Evolutionary conservation across 2,113 vertebrate genomes (phyloP).

Genomic region (Hydrochoerus hydrochaeris): DNA sequence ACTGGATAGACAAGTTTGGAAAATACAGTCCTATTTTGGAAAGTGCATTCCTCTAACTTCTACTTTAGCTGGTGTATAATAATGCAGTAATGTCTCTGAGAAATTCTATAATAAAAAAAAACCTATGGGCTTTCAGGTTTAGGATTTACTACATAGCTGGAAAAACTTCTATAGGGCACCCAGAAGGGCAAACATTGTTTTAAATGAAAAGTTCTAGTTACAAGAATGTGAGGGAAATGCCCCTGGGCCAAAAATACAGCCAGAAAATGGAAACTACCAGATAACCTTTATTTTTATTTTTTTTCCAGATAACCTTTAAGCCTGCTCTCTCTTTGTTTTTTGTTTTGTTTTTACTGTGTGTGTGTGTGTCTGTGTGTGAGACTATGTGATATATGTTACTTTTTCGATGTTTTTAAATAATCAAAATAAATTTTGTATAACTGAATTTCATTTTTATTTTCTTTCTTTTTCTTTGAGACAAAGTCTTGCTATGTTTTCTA

Average conservation of each 20-base stretch:
- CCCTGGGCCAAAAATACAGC: neutral
- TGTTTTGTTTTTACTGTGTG: too few relatives aligned
- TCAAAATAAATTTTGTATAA: neutral
- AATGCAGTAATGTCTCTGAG: neutral
- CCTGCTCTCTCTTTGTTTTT: neutral
- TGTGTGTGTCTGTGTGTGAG: neutral
- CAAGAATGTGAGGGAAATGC: neutral
- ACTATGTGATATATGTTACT: neutral
- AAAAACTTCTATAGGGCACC: neutral
- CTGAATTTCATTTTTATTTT: constrained; percentile 15
- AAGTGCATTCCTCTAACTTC: neutral
- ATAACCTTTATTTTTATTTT: neutral
- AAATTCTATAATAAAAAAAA: neutral
- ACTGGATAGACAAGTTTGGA: neutral
- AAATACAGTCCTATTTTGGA: neutral
- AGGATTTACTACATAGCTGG: neutral
- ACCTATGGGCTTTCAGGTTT: neutral
- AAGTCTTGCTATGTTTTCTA: neutral
- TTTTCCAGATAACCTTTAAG: neutral
- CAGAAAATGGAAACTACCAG: constrained; percentile 23
- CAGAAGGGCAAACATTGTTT: neutral
- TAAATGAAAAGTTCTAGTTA: neutral
- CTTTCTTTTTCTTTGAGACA: neutral
- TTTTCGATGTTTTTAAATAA: constrained; percentile 34
- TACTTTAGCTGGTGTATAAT: neutral